These are phyloP conservation scores for Trachelipus rathkii DNA, from an alignment of 1,140 invertebrate genomes.

Conservation along the genomic window DNA sequence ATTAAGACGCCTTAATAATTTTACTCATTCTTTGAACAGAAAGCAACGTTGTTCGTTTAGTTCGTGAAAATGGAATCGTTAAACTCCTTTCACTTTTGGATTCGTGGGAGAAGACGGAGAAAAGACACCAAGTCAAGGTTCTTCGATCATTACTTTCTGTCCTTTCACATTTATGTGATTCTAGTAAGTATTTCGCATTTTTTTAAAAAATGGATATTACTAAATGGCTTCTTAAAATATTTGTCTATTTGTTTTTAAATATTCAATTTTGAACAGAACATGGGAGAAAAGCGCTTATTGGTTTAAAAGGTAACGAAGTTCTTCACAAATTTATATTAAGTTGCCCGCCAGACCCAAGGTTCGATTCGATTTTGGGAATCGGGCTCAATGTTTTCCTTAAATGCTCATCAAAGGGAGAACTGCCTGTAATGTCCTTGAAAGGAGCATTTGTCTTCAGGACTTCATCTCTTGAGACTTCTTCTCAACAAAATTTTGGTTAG, in stretches of 20 bases:
- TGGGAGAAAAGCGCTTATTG: constrained; percentile 36
- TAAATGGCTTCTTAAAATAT: no score
- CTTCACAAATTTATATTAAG: constrained; percentile 47
- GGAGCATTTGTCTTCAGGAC: constrained; percentile 56
- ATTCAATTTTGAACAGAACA: constrained; percentile 33
- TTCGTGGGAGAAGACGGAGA: constrained; percentile 63
- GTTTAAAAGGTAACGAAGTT: constrained; percentile 41
- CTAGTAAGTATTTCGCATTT: constrained; percentile 58
- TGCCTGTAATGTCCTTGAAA: constrained; percentile 55
- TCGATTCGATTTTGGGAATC: constrained; percentile 60
- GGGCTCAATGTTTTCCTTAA: constrained; percentile 62
- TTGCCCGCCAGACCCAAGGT: constrained; percentile 63
- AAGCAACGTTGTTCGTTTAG: constrained; percentile 61
- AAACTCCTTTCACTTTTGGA: constrained; percentile 60
- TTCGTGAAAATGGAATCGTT: constrained; percentile 60
- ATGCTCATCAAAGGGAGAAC: constrained; percentile 60
- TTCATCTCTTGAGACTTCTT: constrained; percentile 22
- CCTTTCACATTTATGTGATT: constrained; percentile 59
- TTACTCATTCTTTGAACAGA: constrained; percentile 32
- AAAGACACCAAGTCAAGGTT: constrained; percentile 60
- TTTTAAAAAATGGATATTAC: not conserved
- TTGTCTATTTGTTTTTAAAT: no score
- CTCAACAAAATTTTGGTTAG: constrained; percentile 39
- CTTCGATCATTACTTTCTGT: constrained; percentile 60
- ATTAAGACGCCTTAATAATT: no score